Base-by-base conservation (phyloP, 2,797 vertebrate species). In the Anolis apletophallus region DNA sequence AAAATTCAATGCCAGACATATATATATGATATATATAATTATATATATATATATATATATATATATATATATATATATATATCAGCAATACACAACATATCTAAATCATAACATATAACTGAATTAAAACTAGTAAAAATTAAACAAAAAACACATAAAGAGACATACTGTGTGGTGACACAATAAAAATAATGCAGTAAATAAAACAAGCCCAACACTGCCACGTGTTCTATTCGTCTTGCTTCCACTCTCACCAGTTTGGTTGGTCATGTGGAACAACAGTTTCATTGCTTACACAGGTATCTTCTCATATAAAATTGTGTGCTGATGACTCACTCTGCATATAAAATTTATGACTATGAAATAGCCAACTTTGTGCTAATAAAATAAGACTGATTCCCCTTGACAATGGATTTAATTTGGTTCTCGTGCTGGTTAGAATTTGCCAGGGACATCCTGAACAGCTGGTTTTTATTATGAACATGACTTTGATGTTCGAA, bases 381-480 rank as follows among this genome's bases (percentile, higher is more conserved):
- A 23, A 57, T 32, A 67, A 85, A 85, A 80, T 29, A 73, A 36
- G 17, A 52, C 13, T 77, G 3, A 16, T 76, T 55, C 32, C 17
- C 21, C 14, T 71, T 40, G 61, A 7, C 14, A 5, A 29, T 23
- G 14, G 59, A 26, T 76, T 69, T 55, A 29, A 32, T 67, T 82
- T 82, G 19, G 26, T 76, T 76, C 36, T 52, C 50, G 55, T 46
- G 7, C 10, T 40, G 72, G n/a, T 52, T 82, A 57, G 52, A 77
- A 23, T 34, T 78, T 34, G 21, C 36, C 29, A 32, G 21, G 13
- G 52, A 52, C 21, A 4, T 72, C 50, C 64, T 85, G 86, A 71
- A 46, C 19, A 14, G 79, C 23, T 86, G 88, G 17, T 81, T 87
- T 85, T 23, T 85, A 6, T 82, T 34, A 67, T 11, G 73, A 85